These are phyloP conservation scores for Sebastes trivittatus DNA, from an alignment of 2,797 vertebrate genomes.

Conservation along the genomic window DNA sequence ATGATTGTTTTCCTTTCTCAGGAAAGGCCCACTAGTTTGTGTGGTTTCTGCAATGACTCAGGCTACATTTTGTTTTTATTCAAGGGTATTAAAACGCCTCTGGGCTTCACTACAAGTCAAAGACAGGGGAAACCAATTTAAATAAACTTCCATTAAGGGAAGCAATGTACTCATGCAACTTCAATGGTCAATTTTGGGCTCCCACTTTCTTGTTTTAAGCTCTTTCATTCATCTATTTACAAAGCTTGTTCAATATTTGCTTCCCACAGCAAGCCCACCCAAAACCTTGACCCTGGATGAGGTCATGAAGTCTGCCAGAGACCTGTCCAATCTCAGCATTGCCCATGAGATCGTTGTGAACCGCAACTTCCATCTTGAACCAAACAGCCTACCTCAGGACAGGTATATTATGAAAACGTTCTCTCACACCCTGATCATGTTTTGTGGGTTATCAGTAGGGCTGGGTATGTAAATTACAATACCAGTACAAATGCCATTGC, in stretches of 20 bases:
- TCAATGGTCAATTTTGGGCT: not conserved
- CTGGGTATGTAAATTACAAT: not conserved
- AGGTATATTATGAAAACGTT: constrained; percentile 76
- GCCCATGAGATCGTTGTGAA: constrained; percentile 93
- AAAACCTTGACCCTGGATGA: constrained; percentile 88
- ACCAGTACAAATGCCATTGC: not conserved
- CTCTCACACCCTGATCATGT: not conserved
- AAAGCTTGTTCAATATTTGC: constrained; percentile 5
- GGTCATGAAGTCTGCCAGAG: constrained; percentile 88
- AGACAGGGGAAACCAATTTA: not conserved
- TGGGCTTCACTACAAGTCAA: not conserved
- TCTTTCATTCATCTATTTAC: not conserved
- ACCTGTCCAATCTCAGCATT: constrained; percentile 87
- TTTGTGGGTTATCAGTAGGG: not conserved
- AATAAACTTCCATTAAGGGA: not conserved
- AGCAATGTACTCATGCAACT: not conserved
- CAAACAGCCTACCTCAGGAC: constrained; percentile 82
- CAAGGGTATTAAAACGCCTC: not conserved
- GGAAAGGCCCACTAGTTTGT: not conserved
- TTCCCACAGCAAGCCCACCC: constrained; percentile 88
- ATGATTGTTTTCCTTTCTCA: not conserved
- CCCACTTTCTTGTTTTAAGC: not conserved
- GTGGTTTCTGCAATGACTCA: not conserved
- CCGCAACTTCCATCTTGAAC: constrained; percentile 85
- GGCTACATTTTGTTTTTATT: not conserved